Evolutionary conservation across 2,888 invertebrate species (phyloP).

Genomic region (Caenorhabditis wallacei): DNA sequence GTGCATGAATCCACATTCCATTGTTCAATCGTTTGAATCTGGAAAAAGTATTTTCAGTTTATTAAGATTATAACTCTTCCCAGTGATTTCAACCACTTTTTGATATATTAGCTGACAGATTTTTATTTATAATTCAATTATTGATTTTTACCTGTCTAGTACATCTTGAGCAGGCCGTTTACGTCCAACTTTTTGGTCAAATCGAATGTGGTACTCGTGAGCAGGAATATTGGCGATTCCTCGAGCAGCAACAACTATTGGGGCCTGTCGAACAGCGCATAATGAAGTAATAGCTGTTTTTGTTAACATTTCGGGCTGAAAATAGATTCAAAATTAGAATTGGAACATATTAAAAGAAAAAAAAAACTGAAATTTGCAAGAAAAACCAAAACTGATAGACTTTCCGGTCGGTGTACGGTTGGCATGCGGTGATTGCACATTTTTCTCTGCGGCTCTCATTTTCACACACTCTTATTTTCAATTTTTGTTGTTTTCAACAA

Average conservation of each 20-base stretch:
- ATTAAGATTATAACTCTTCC: no score
- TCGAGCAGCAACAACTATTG: slow-evolving; percentile 46
- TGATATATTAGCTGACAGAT: neutral
- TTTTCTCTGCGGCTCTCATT: slow-evolving; percentile 41
- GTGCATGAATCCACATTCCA: slow-evolving; percentile 82
- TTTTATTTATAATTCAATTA: neutral
- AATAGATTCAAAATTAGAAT: neutral
- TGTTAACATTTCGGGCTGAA: slow-evolving; percentile 23
- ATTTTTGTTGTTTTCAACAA: slow-evolving; percentile 18
- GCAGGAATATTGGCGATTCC: slow-evolving; percentile 81
- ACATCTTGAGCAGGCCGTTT: slow-evolving; percentile 82
- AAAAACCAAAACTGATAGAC: neutral
- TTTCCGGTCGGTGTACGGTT: slow-evolving; percentile 42
- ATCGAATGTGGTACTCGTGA: slow-evolving; percentile 82
- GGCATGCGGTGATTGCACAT: slow-evolving; percentile 46
- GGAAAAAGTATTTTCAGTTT: no score
- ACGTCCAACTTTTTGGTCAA: slow-evolving; percentile 79
- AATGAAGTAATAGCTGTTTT: slow-evolving; percentile 30
- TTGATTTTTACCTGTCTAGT: slow-evolving; percentile 78
- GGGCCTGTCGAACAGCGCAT: slow-evolving; percentile 16
- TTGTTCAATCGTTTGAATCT: slow-evolving; percentile 82
- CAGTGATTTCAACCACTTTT: slow-evolving; percentile 1
- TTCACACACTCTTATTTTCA: slow-evolving; percentile 26
- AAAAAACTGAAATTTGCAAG: neutral
- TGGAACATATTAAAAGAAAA: neutral